phyloP scores from a whole-genome alignment of 1,140 invertebrate species.

The Drosophila virilis region DNA sequence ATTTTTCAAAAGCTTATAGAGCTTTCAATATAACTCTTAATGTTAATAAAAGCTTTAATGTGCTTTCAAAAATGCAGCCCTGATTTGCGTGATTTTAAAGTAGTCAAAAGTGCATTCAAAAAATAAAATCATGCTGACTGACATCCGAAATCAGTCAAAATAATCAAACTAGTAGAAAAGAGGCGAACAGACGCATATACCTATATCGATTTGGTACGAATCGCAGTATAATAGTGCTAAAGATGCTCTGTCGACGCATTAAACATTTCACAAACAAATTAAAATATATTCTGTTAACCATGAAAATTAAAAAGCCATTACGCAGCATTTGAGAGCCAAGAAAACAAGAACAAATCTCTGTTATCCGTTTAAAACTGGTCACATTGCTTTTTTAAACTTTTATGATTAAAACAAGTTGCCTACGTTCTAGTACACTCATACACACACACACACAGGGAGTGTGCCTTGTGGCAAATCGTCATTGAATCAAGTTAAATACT shows the following conservation, averaged over 20 bases:
- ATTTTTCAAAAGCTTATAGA: neutral
- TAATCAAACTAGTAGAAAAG: too few species aligned
- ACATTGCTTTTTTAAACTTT: slow-evolving; percentile 36
- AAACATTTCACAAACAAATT: too few species aligned
- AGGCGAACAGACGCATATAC: too few species aligned
- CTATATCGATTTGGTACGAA: too few species aligned
- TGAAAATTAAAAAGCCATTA: slow-evolving; percentile 76
- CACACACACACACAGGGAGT: slow-evolving; percentile 18
- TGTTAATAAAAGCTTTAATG: neutral
- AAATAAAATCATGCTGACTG: too few species aligned
- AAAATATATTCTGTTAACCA: neutral
- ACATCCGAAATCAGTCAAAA: too few species aligned
- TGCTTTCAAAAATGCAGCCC: neutral
- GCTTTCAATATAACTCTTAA: neutral
- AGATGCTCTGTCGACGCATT: too few species aligned
- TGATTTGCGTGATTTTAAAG: too few species aligned
- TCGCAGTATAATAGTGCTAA: too few species aligned
- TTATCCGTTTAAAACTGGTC: slow-evolving; percentile 54
- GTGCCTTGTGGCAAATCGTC: slow-evolving; percentile 24
- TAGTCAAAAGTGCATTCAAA: too few species aligned
- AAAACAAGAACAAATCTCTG: slow-evolving; percentile 42
- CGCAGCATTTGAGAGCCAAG: slow-evolving; percentile 21
- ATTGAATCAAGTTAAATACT: slow-evolving; percentile 65
- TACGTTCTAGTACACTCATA: slow-evolving; percentile 5
- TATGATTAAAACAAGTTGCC: slow-evolving; percentile 39